A percentile compares a stretch with the other conserved stretches of the same genome.
These are phyloP conservation scores for Bettongia penicillata DNA, from an alignment of 2,113 vertebrate species.

Conservation along the genomic window DNA sequence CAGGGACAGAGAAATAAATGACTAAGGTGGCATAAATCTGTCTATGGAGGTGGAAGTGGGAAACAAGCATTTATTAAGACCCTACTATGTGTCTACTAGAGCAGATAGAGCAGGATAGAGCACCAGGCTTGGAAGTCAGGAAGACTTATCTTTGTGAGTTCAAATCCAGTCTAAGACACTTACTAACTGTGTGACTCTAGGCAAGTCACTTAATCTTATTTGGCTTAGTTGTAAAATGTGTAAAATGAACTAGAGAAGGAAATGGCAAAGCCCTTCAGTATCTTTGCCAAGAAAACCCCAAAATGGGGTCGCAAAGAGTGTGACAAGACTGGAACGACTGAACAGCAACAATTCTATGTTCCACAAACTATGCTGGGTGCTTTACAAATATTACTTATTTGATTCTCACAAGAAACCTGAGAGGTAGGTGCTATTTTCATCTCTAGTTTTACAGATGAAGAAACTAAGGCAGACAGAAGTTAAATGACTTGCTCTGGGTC, in stretches of 20 bases:
- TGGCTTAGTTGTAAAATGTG: background rate
- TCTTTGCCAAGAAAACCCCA: background rate
- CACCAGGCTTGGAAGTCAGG: background rate
- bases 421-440: too few relatives aligned
- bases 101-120: background rate
- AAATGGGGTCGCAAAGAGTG: background rate
- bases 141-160: background rate
- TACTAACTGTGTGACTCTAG: too few relatives aligned
- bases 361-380: background rate
- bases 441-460: background rate
- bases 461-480: background rate
- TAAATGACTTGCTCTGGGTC: background rate
- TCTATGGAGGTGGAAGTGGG: background rate
- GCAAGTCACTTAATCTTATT: background rate
- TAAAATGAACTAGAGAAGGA: background rate
- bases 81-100: background rate
- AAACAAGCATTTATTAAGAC: background rate
- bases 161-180: background rate
- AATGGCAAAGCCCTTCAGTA: background rate
- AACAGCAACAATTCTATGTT: background rate
- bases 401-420: background rate
- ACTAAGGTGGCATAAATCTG: background rate
- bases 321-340: background rate
- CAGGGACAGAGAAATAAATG: too few relatives aligned
- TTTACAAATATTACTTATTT: background rate